Base-by-base conservation (phyloP, 2,888 invertebrate species). In the Stenoptilia bipunctidactyla region DNA sequence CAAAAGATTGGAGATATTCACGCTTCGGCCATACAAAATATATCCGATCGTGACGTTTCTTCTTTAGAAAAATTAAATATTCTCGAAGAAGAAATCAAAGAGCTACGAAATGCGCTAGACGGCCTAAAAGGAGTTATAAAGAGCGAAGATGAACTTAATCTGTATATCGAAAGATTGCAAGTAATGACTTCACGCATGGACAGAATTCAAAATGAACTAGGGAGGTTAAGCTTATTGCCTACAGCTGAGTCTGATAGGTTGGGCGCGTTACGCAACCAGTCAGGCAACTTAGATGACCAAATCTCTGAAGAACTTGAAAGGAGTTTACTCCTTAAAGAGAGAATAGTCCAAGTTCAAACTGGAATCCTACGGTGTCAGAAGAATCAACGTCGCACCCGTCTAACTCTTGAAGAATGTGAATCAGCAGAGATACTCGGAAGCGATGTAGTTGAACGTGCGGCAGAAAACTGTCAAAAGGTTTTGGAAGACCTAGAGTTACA, bases 141-240 rank as follows among this genome's bases (percentile, higher is more conserved):
- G 58, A 93, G 89, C 39, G 93, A 92, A 55, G 94, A 94, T 51
- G 94, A 94, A 57, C 77, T 94, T 0, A 89, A 90, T 51, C 76
- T 93, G 4, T 94, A 94, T 58, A 90, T 93, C 6, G 93, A 94
- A 66, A 84, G 93, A 38, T 74, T 94, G 6, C 92, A 93, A 71
- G 90, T 93, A 1, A 86, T 92, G 68, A 89, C 88, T 27, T 87
- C 88, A 2, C 87, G 93, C 10, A 88, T 92, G n/a, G 90, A 90
- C 40, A 86, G 90, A 37, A 92, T 93, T 47, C 91, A 93, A 56
- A 92, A 93, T 56, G 93, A 94, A 62, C 75, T 94, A 14, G 91
- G 92, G 0, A 86, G 91, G 42, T 70, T 93, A 35, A 93, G 92
- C 27, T 74, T 93, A 33, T 70, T 93, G 3, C 90, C 92, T 1